Conservation (phyloP, 2,797 vertebrate species). For the Sphenodon punctatus region DNA sequence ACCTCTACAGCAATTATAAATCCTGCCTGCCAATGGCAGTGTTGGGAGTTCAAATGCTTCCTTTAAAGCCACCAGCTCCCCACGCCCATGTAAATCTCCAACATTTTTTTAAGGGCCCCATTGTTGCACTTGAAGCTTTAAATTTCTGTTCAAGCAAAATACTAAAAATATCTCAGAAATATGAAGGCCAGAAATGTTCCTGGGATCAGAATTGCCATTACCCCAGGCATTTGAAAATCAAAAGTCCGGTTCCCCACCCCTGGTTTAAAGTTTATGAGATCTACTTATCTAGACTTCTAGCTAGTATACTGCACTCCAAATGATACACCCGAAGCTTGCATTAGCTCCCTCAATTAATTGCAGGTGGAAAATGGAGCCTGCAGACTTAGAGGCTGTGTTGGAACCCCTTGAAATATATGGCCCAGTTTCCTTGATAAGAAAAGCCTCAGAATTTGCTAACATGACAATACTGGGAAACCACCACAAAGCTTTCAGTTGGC, state of each 20-base stretch:
- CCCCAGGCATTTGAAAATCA: too few species aligned
- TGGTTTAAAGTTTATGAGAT: too few species aligned
- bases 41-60: too few species aligned
- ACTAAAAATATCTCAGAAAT: too few species aligned
- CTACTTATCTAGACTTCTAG: neutral
- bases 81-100: too few species aligned
- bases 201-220: too few species aligned
- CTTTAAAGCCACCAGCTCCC: too few species aligned
- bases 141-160: too few species aligned
- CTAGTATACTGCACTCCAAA: neutral
- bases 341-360: neutral
- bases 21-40: neutral
- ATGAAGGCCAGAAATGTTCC: too few species aligned
- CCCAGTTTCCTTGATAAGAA: neutral
- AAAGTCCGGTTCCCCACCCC: too few species aligned
- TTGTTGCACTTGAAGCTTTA: too few species aligned
- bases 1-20: conserved; percentile 11
- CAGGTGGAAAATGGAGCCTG: neutral
- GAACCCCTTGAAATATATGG: neutral
- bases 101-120: too few species aligned
- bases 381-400: neutral
- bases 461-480: neutral
- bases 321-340: neutral
- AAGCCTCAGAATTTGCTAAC: neutral
- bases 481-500: neutral